Evolutionary conservation across 2,797 vertebrate species (phyloP).

Genomic region (Rhabdomys pumilio): DNA sequence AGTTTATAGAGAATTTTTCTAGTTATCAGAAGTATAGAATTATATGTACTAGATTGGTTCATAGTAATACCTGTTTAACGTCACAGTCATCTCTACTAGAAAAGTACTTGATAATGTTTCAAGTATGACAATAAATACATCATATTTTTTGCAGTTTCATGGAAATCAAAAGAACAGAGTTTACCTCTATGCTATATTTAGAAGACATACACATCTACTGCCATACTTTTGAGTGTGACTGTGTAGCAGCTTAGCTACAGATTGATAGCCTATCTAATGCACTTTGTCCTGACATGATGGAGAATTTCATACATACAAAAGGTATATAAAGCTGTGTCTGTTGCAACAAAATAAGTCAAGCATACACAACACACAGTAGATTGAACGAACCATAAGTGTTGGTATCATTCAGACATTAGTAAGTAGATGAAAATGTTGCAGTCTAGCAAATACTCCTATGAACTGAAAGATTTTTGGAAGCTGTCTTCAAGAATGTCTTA

Average conservation of each 20-base stretch:
- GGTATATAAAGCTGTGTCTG: conserved; percentile 22
- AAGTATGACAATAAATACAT: not conserved
- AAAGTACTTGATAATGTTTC: not conserved
- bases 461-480: conserved; percentile 77
- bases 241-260: conserved; percentile 16
- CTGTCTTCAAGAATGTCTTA: conserved; percentile 64
- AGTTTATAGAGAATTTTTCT: not conserved
- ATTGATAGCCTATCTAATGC: not conserved
- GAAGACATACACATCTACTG: not conserved
- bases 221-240: not conserved
- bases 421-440: conserved; percentile 70
- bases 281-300: not conserved
- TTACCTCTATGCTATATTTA: not conserved
- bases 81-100: conserved; percentile 27
- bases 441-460: conserved; percentile 56
- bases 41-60: not conserved
- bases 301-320: conserved; percentile 47
- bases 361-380: not conserved
- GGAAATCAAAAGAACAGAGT: conserved; percentile 52
- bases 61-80: conserved; percentile 15
- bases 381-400: conserved; percentile 7
- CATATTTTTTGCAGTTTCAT: conserved; percentile 11
- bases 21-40: not conserved
- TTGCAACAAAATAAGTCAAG: conserved; percentile 46
- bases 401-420: conserved; percentile 69